phyloP scores from a whole-genome alignment of 2,797 vertebrate genomes.

The Dromococcyx pavoninus region DNA sequence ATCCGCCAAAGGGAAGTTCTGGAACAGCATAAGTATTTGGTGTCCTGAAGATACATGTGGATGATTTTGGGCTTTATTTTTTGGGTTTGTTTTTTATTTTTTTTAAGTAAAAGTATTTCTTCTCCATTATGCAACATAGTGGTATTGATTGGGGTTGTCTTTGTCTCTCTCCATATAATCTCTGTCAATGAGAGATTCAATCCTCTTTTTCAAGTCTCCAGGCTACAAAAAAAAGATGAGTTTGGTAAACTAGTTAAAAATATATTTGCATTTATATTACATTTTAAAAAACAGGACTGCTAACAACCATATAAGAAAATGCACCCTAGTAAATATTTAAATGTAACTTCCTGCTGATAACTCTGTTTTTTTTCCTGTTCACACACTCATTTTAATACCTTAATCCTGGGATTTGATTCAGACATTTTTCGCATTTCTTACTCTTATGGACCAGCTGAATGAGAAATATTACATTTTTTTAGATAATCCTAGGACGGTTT shows the following conservation, averaged over 20 bases:
- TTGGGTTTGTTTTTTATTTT: not conserved
- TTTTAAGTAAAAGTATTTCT: constrained; percentile 6
- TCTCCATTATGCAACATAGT: constrained; percentile 89
- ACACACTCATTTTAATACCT: not conserved
- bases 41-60: constrained; percentile 39
- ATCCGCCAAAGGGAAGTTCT: constrained; percentile 54
- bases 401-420: not conserved
- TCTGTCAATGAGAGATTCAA: constrained; percentile 96
- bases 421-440: not conserved
- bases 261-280: not conserved
- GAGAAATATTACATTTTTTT: not conserved
- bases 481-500: not conserved
- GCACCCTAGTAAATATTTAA: not conserved
- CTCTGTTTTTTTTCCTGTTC: not conserved
- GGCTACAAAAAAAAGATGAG: constrained; percentile 77
- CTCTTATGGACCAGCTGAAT: not conserved
- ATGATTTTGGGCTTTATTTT: constrained; percentile 28
- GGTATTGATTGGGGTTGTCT: constrained; percentile 94
- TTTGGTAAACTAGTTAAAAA: not conserved
- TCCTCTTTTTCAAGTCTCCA: constrained; percentile 94
- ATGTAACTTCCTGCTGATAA: not conserved
- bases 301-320: not conserved
- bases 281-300: not conserved
- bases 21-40: constrained; percentile 47
- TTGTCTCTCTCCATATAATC: constrained; percentile 97